Percentiles rank a stretch among this genome's conserved stretches.
phyloP scores from a whole-genome alignment of 23 tunicate species.

The Clavelina lepadiformis region DNA sequence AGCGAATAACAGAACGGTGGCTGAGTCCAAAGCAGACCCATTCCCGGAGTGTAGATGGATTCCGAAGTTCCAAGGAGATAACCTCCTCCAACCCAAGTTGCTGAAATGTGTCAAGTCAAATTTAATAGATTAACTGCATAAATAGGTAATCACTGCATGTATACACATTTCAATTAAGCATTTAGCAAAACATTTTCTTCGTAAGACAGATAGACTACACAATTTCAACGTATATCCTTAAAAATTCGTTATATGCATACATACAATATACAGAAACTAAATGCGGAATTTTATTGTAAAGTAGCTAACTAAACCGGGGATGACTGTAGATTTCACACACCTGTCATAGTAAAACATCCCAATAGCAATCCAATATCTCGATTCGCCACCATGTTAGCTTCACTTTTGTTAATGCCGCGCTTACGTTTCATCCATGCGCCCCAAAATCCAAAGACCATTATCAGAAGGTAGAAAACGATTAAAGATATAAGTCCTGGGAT shows the following conservation, averaged over 20 bases:
- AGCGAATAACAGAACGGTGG: constrained; percentile 72
- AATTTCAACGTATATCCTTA: too few species aligned
- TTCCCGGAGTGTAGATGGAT: constrained; percentile 42
- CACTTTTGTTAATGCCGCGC: constrained; percentile 44
- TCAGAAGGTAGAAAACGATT: constrained; percentile 69
- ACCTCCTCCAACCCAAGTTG: constrained; percentile 92
- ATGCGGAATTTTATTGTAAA: too few species aligned
- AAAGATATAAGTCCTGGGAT: constrained; percentile 70
- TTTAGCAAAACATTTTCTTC: too few species aligned
- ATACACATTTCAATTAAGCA: too few species aligned
- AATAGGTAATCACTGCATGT: too few species aligned
- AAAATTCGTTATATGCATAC: too few species aligned
- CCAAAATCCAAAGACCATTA: constrained; percentile 75
- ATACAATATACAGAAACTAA: too few species aligned
- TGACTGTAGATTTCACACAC: too few species aligned
- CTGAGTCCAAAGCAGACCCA: constrained; percentile 64
- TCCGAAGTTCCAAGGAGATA: constrained; percentile 83
- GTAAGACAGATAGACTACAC: too few species aligned
- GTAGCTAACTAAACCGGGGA: too few species aligned
- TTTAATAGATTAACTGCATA: too few species aligned
- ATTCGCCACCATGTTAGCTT: constrained; percentile 76
- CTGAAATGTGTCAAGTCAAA: too few species aligned
- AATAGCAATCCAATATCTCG: constrained; percentile 78
- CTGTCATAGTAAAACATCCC: constrained; percentile 96
- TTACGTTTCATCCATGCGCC: constrained; percentile 90